Evolutionary conservation across 2,888 invertebrate species (phyloP).

Genomic region (Heliconius sara): DNA sequence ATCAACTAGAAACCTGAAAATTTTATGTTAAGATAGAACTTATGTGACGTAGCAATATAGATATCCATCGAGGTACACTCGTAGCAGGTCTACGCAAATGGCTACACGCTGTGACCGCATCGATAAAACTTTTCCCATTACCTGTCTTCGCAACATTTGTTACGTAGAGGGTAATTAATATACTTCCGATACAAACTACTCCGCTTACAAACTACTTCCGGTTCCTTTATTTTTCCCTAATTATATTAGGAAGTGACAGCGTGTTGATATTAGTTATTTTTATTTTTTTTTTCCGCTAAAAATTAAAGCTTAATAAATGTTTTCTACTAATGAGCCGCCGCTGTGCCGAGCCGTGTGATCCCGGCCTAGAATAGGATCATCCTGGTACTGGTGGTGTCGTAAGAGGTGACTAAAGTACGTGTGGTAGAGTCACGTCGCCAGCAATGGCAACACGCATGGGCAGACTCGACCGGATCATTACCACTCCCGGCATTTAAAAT

Average conservation of each 20-base stretch:
- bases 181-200: constrained; percentile 15
- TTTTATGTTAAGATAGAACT: neutral
- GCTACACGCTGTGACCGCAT: constrained; percentile 45
- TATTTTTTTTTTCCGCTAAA: neutral
- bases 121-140: constrained; percentile 58
- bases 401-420: no score
- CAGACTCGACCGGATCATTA: no score
- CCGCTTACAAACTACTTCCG: constrained; percentile 10
- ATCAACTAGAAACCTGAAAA: neutral
- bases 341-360: no score
- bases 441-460: no score
- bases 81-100: constrained; percentile 47
- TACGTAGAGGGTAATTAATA: constrained; percentile 28
- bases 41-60: neutral
- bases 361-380: no score
- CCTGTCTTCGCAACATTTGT: constrained; percentile 48
- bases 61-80: neutral
- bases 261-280: neutral
- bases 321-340: no score
- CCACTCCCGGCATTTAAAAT: no score
- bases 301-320: no score
- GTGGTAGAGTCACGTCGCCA: no score
- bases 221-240: constrained; percentile 25
- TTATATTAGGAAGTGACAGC: neutral
- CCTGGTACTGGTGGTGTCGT: no score